Evolutionary conservation across 2,797 vertebrate species (phyloP).

Genomic region (Sebastolobus alascanus): DNA sequence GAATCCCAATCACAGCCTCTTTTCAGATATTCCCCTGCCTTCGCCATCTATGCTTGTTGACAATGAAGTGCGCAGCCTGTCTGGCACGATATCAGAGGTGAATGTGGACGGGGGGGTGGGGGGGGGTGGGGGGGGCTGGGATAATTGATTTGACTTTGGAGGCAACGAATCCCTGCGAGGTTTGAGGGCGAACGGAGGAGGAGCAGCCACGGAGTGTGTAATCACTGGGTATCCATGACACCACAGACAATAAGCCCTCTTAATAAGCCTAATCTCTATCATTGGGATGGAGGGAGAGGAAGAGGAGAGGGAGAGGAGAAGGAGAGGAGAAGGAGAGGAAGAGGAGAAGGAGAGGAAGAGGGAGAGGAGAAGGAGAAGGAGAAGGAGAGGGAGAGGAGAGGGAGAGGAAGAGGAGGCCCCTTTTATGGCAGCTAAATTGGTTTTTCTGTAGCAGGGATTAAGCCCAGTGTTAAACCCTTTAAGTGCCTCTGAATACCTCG

Average conservation of each 20-base stretch:
- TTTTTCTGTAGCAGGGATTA: slow-evolving; percentile 92
- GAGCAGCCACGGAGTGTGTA: slow-evolving; percentile 76
- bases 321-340: no score
- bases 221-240: slow-evolving; percentile 83
- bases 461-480: slow-evolving; percentile 86
- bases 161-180: slow-evolving; percentile 67
- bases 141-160: slow-evolving; percentile 81
- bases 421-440: slow-evolving; percentile 90
- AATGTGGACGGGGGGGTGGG: slow-evolving; percentile 10
- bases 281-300: slow-evolving; percentile 66
- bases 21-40: slow-evolving; percentile 44
- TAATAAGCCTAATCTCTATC: slow-evolving; percentile 91
- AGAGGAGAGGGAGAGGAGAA: slow-evolving; percentile 79
- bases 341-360: no score
- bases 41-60: slow-evolving; percentile 55
- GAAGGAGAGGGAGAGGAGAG: slow-evolving; percentile 57
- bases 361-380: no score
- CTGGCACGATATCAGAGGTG: slow-evolving; percentile 65
- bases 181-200: slow-evolving; percentile 74
- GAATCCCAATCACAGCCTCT: slow-evolving; percentile 27
- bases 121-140: no score
- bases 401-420: slow-evolving; percentile 84
- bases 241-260: slow-evolving; percentile 82
- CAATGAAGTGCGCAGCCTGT: slow-evolving; percentile 62
- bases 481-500: slow-evolving; percentile 88